Conservation (phyloP, 1,140 invertebrate genomes). For the Luehdorfia chinensis region DNA sequence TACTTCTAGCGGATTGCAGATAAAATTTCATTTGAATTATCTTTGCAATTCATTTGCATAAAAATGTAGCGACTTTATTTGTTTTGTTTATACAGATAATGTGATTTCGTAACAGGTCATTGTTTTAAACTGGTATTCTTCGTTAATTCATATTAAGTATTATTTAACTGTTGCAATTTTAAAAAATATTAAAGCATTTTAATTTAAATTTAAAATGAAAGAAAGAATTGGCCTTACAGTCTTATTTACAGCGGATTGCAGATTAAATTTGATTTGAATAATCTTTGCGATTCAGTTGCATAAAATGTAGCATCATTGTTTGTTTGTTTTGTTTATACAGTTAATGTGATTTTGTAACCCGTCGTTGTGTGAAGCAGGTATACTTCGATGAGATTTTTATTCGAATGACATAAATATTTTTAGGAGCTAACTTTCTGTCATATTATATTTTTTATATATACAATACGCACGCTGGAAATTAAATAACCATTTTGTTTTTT, state of each 20-base stretch:
- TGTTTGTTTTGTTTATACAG: neutral
- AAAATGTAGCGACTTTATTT: constrained; percentile 1
- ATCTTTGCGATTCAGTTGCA: constrained; percentile 5
- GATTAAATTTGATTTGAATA: constrained; percentile 1
- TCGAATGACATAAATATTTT: no score
- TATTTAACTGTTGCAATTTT: constrained; percentile 26
- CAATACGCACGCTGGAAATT: no score
- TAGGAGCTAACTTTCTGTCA: no score
- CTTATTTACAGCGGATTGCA: neutral
- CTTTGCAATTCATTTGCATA: constrained; percentile 4
- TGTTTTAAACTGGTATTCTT: no score
- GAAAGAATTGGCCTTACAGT: constrained; percentile 5
- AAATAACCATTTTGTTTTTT: no score
- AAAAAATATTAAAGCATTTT: constrained; percentile 19
- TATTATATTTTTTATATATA: no score
- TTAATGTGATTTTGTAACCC: no score
- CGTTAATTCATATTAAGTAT: constrained; percentile 3
- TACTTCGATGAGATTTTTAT: no score
- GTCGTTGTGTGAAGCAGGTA: no score
- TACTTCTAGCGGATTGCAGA: neutral
- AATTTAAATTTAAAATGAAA: constrained; percentile 15
- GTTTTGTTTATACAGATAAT: neutral
- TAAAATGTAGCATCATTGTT: neutral
- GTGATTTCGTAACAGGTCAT: no score
- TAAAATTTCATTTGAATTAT: constrained; percentile 1